Base-by-base conservation (phyloP, 1,140 invertebrate species). In the Drosophila littoralis region DNA sequence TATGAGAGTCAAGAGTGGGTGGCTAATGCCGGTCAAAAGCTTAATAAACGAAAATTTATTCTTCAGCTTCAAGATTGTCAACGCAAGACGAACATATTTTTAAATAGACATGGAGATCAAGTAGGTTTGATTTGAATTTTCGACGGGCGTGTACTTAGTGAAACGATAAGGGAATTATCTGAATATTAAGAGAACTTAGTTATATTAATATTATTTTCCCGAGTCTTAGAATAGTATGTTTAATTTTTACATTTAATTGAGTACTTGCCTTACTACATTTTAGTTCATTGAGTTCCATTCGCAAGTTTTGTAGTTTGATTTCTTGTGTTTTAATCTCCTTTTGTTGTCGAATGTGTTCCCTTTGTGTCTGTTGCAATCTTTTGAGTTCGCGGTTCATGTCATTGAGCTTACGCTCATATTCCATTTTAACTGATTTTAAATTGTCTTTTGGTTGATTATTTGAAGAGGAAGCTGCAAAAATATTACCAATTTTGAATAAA, bases 311-410 rank as follows among this genome's bases (percentile, higher is more conserved):
- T 42, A 99, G 93, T 91, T 98, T 96, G 75, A 95, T 95, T 85
- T 98, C 97, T 80, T 96, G 96, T 65, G 97, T 95, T n/a, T 95
- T 95, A 79, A 98, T 96, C 82, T 96, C 96, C 61, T 95, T 95
- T 65, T 98, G 93, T 58, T 98, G 93, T 50, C 96, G 95, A 35
- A 96, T 94, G 92, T 99, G 98, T 92, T 99, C 97, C 71, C 96
- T 96, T 86, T 98, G 97, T 1, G 97, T 97, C 0, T 95, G 94
- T 91, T 99, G 97, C 52, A 99, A 93, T 72, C 97, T 95, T 83
- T 96, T 96, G 82, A 99, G 92, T 92, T 99, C 98, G 36, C 94
- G 95, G 84, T 98, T 96, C 95, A 99, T 96, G 13, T 95, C 94
- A 15, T 93, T 93, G 8, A 99, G 92, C 90, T 97, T 97, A 55